Conservation (phyloP, 2,113 vertebrate genomes). For the Sceloporus tristichus region DNA sequence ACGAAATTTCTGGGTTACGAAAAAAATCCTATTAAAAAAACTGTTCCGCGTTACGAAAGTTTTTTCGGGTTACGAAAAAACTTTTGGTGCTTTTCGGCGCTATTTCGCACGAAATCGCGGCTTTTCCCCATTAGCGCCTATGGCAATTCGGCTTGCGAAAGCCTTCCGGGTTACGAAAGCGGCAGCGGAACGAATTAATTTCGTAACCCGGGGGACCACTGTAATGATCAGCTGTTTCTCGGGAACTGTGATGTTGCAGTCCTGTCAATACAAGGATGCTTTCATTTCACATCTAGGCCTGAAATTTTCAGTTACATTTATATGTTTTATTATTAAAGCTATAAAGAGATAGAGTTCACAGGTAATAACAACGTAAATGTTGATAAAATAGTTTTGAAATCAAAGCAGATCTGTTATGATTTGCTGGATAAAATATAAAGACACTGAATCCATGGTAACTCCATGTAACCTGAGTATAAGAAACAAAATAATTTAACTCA, state of each 20-base stretch:
- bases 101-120: too few species aligned
- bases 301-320: not conserved
- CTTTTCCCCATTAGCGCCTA: too few species aligned
- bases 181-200: too few species aligned
- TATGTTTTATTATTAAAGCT: not conserved
- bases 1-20: too few species aligned
- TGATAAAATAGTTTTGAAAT: not conserved
- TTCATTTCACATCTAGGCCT: not conserved
- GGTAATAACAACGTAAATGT: not conserved
- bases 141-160: too few species aligned
- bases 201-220: too few species aligned
- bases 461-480: not conserved
- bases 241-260: not conserved
- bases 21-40: too few species aligned
- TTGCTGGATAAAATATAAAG: fast-evolving
- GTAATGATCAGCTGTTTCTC: not conserved
- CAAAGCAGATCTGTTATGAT: not conserved
- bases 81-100: too few species aligned
- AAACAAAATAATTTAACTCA: conserved; percentile 1
- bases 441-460: not conserved
- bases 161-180: too few species aligned
- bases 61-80: too few species aligned
- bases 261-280: not conserved
- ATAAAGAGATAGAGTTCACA: not conserved
- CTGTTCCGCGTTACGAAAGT: too few species aligned